Conservation (phyloP, 1,140 invertebrate species). For the Drosophila chauvacae region DNA sequence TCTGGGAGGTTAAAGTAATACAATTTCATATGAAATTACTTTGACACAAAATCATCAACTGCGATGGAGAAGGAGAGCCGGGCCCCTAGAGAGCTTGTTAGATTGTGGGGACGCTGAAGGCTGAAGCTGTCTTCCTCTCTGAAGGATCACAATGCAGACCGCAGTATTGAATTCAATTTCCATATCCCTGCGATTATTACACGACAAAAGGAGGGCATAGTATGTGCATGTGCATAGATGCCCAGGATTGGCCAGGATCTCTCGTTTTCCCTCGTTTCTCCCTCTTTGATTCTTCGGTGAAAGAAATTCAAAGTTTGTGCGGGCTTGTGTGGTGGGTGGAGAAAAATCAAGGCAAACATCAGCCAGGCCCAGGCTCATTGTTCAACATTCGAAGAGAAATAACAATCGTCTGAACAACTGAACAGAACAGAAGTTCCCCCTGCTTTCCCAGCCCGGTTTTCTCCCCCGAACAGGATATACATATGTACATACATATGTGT, state of each 20-base stretch:
- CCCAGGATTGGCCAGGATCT: conserved; percentile 1
- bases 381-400: conserved; percentile 47
- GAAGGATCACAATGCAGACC: conserved; percentile 10
- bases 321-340: no score
- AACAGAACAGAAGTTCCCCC: conserved; percentile 17
- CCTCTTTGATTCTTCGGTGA: background rate
- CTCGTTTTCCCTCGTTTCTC: background rate
- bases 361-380: conserved; percentile 30
- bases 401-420: conserved; percentile 43
- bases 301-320: conserved; percentile 28
- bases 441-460: background rate
- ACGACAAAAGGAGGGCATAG: conserved; percentile 15
- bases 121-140: background rate
- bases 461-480: background rate
- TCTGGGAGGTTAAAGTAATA: conserved; percentile 63
- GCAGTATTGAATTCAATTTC: conserved; percentile 68
- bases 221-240: background rate
- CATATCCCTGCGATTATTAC: conserved; percentile 69
- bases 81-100: background rate
- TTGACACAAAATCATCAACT: conserved; percentile 51
- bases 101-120: background rate
- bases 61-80: background rate
- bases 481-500: background rate
- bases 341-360: conserved; percentile 44
- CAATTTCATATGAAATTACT: conserved; percentile 69